These are phyloP conservation scores for Silurus aristotelis DNA, from an alignment of 2,797 vertebrate genomes.

Conservation along the genomic window DNA sequence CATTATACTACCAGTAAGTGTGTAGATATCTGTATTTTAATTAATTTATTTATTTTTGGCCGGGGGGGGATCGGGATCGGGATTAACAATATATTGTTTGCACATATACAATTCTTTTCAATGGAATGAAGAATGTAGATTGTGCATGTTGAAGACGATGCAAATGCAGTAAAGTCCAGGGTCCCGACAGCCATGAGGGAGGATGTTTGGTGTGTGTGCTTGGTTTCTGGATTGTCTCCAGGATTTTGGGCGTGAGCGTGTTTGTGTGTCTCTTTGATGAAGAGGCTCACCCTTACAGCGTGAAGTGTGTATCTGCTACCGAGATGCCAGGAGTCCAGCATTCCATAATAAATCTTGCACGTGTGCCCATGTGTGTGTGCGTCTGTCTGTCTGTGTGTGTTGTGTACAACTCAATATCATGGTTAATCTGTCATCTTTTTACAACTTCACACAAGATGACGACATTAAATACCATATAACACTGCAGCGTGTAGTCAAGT, in stretches of 20 bases:
- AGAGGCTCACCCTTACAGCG: constrained; percentile 59
- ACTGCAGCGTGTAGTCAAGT: not conserved
- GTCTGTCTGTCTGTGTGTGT: constrained; percentile 2
- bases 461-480: constrained; percentile 24
- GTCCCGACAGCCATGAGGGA: constrained; percentile 10
- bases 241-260: constrained; percentile 25
- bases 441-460: constrained; percentile 20
- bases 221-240: constrained; percentile 43
- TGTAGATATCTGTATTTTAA: constrained; percentile 12
- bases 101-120: not conserved
- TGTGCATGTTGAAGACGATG: constrained; percentile 52
- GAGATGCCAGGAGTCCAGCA: constrained; percentile 44
- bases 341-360: constrained; percentile 45
- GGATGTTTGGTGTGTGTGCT: constrained; percentile 24
- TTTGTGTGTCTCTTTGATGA: constrained; percentile 54
- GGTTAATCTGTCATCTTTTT: constrained; percentile 29
- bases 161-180: constrained; percentile 53
- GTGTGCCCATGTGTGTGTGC: constrained; percentile 9
- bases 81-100: not conserved
- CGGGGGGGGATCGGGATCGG: too few species aligned
- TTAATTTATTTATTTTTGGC: not conserved
- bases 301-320: constrained; percentile 46
- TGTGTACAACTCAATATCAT: constrained; percentile 15
- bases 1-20: not conserved
- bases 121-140: not conserved